Conservation (phyloP, 37 sponge, comb jelly and placozoan genomes). For the Mnemiopsis leidyi region DNA sequence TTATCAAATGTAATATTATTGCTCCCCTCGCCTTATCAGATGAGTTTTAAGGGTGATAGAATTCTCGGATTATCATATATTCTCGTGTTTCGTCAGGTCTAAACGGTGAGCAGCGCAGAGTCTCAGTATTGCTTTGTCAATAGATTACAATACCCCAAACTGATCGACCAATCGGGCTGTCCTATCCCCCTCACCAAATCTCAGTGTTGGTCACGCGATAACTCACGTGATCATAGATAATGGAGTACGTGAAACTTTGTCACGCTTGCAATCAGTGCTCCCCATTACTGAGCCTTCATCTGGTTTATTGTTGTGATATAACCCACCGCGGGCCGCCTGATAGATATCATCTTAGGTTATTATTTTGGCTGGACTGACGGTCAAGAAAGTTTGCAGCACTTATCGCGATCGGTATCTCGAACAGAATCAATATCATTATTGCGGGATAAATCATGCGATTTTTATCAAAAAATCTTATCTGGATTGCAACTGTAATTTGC, state of each 20-base stretch:
- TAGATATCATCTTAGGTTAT: background rate
- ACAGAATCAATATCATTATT: too few relatives aligned
- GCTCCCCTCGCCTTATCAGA: background rate
- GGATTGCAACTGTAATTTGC: too few relatives aligned
- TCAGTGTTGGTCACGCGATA: background rate
- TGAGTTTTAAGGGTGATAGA: background rate
- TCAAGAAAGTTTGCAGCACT: too few relatives aligned
- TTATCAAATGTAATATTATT: background rate
- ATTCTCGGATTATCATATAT: background rate
- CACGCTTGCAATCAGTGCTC: background rate
- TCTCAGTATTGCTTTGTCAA: slow-evolving; percentile 43
- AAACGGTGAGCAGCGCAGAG: background rate
- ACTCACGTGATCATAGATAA: background rate
- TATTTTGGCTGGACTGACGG: background rate
- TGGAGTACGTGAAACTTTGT: background rate
- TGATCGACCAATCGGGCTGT: background rate
- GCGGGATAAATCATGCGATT: too few relatives aligned
- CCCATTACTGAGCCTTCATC: background rate
- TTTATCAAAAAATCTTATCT: too few relatives aligned
- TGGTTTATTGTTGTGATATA: background rate
- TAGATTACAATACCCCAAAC: slow-evolving; percentile 47
- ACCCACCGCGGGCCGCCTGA: background rate
- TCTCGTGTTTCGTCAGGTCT: background rate
- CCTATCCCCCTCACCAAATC: background rate
- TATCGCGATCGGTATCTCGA: too few relatives aligned